phyloP scores from a whole-genome alignment of 2,888 invertebrate genomes.

The Tipula lateralis region DNA sequence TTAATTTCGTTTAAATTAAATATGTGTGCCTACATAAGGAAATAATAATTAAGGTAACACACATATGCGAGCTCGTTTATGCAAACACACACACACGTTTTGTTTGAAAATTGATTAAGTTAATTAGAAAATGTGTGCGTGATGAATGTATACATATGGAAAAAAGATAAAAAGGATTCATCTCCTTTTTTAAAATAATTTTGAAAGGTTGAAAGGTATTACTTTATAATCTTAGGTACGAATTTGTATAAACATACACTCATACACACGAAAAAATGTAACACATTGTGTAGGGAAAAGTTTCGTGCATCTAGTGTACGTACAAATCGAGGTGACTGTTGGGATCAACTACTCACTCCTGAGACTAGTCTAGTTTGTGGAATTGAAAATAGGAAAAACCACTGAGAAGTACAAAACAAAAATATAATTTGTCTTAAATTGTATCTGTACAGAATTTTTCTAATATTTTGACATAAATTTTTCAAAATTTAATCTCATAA shows the following conservation, averaged over 20 bases:
- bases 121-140: neutral
- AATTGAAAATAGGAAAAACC: neutral
- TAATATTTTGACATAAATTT: neutral
- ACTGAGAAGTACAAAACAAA: neutral
- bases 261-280: too few species aligned
- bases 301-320: neutral
- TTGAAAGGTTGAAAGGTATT: neutral
- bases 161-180: neutral
- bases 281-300: neutral
- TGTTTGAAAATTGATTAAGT: neutral
- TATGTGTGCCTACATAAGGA: neutral
- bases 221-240: neutral
- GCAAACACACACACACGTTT: neutral
- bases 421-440: neutral
- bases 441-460: neutral
- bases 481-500: slow-evolving; percentile 9
- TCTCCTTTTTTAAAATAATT: neutral
- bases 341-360: neutral
- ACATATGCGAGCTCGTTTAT: neutral
- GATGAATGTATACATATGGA: neutral
- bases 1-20: neutral
- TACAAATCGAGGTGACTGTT: neutral
- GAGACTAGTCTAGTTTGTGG: neutral
- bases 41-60: neutral
- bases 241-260: too few species aligned